Evolutionary conservation across 2,888 invertebrate genomes (phyloP), one percentile per base, ranked within the genome.

Genomic region (Epistrophe grossulariae): DNA sequence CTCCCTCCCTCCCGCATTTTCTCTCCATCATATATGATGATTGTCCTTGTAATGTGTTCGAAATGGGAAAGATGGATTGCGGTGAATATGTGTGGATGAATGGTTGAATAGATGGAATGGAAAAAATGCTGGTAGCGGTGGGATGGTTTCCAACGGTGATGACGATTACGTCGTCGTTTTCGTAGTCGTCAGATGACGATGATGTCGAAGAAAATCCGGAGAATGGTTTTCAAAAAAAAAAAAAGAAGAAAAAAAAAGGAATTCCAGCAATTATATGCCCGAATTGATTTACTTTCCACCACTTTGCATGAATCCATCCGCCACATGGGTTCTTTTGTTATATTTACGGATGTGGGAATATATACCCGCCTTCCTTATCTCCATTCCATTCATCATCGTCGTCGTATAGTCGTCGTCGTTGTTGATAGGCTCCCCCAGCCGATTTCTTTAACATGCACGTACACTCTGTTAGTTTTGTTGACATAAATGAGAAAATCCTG

Each of bases 211-310:
- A 83, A 87, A 87, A 79, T 83, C 83, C 72, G 13, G 71, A 79
- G 64, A 87, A 83, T 76, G 79, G 79, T 83, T 85, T 81, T 59
- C 3, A 52, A 38, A 8, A 24, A 13, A 40, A 15, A 38, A 35
- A 70, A 70, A 40, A 55, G 19, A 28, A 28, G 17, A 38, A 35
- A 70, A 70, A 40, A 55, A 38, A 28, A 28, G 17, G 7, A 71
- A 87, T 87, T 82, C 82, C 60, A 87, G 79, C 87, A 87, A 87
- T 87, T 87, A 87, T 87, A 87, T 83, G 87, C 87, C 87, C 83
- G 83, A 87, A 83, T 87, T 87, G 87, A 87, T 87, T 87, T 83
- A 87, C 87, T 85, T 82, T 78, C 81, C 73, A 85, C 71, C 84
- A 85, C 84, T 85, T 85, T 76, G 73, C 81, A 81, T 81, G 74